A percentile compares a stretch with the other conserved stretches of the same genome.
Evolutionary conservation across 2,113 vertebrate genomes (phyloP).

Genomic region (Nyctereutes procyonoides): DNA sequence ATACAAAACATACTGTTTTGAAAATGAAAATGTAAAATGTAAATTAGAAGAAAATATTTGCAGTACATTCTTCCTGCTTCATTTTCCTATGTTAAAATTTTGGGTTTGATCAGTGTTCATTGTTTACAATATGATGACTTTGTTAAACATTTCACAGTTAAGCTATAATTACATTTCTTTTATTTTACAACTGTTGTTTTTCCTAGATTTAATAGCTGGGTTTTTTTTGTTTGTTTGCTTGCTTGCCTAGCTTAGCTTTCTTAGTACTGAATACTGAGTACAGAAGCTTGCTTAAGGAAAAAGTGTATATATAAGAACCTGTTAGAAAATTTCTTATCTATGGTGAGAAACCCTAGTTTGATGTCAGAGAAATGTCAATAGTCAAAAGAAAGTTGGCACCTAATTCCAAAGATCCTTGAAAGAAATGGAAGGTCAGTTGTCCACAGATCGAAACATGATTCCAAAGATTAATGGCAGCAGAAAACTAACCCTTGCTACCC

Average conservation of each 20-base stretch:
- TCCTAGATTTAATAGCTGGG: conserved; percentile 29
- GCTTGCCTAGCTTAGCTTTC: conserved; percentile 35
- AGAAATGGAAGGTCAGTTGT: neutral
- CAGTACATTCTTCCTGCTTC: neutral
- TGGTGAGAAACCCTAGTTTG: conserved; percentile 16
- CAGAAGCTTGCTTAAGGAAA: conserved; percentile 31
- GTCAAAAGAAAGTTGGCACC: neutral
- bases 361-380: neutral
- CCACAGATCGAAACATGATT: neutral
- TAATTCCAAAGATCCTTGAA: conserved; percentile 43
- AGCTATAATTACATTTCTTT: conserved; percentile 61
- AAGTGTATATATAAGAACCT: conserved; percentile 8
- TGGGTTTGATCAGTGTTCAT: conserved; percentile 45
- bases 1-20: neutral
- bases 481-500: neutral
- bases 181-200: conserved; percentile 57
- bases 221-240: conserved; percentile 27
- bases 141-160: conserved; percentile 41
- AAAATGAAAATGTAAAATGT: conserved; percentile 1
- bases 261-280: conserved; percentile 32
- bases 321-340: neutral
- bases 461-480: neutral
- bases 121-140: conserved; percentile 6
- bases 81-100: conserved; percentile 10
- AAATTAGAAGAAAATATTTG: conserved; percentile 1